Evolutionary conservation across 2,888 invertebrate species (phyloP), one percentile per base, ranked within the genome.

Genomic region (Ethmia dodecea): DNA sequence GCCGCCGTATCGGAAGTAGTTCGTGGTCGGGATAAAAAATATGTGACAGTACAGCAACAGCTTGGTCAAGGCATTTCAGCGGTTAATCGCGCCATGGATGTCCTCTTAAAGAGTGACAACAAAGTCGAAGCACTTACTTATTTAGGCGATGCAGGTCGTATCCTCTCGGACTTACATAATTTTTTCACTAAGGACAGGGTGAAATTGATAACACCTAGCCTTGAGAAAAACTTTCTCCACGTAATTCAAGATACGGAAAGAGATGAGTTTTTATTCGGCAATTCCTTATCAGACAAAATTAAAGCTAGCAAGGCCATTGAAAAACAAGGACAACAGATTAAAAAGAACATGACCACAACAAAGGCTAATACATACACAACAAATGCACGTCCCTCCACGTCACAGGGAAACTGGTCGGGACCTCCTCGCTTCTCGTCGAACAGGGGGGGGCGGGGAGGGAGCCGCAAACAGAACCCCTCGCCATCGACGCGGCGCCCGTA

Each of bases 171-270:
- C 14, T 15, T 13, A 18, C 18, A 31, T n/a, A 18, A 18, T 11
- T 13, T 18, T 9, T 26, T 24, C 22, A 12, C 29, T 8, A 35
- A 11, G 25, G 25, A 22, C 5, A 16, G 30, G 16, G 32, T 14
- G 14, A 16, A 8, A 5, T 15, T 14, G 28, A 37, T 14, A 1
- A 45, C 41, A 2, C 28, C 26, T 20, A 15, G 31, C 12, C n/a
- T 37, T 3, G 32, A 37, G 16, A 22, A 28, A n/a, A 28, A 9
- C 9, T 20, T 37, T 6, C 16, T 11, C 0, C 27, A 45, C 13
- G 13, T 49, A 0, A 45, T 52, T 6, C 40, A 43, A 25, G 22
- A 41, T 6, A 9, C 25, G 13, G 32, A 31, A 25, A 20, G 26
- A 28, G 20, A 10, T 10, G 22, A 4, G 4, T 18, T 18, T 8